A percentile compares a stretch with the other conserved stretches of the same genome.
Conservation (phyloP, 2,888 invertebrate genomes). For the Philopedon plagiatum region DNA sequence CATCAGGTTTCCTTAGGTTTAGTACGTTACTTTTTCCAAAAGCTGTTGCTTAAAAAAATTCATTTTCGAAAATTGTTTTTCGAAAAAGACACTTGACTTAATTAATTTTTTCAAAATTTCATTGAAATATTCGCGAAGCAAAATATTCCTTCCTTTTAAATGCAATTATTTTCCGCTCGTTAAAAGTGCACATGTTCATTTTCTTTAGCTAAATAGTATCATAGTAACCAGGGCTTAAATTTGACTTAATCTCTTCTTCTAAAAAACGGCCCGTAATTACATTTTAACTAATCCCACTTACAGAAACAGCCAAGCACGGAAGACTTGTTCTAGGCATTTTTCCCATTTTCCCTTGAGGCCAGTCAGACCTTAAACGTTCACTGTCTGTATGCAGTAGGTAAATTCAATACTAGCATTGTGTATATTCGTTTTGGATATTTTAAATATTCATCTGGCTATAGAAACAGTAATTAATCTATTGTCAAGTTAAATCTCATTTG, state of each 20-base stretch:
- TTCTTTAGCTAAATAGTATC: background rate
- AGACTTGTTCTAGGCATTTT: constrained; percentile 39
- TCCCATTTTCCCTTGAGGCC: constrained; percentile 40
- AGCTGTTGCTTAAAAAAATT: too few relatives aligned
- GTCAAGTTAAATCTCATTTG: constrained; percentile 68
- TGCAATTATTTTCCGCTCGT: background rate
- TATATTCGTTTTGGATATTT: constrained; percentile 65
- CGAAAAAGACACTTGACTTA: too few relatives aligned
- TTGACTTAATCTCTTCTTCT: background rate
- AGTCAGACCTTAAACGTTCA: constrained; percentile 47
- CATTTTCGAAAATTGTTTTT: too few relatives aligned
- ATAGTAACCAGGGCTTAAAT: background rate
- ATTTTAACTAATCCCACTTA: constrained; percentile 5
- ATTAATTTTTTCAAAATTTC: too few relatives aligned
- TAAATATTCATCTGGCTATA: constrained; percentile 69
- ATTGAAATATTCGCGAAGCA: too few relatives aligned
- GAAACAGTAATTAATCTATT: constrained; percentile 70
- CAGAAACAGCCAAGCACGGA: constrained; percentile 8
- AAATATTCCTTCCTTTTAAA: too few relatives aligned
- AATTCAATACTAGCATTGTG: constrained; percentile 68
- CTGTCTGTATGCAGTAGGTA: constrained; percentile 59
- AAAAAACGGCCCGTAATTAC: constrained; percentile 1
- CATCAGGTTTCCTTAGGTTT: too few relatives aligned
- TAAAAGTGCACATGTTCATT: background rate
- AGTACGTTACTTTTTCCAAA: too few relatives aligned